A percentile compares a stretch with the other conserved stretches of the same genome.
phyloP scores from a whole-genome alignment of 2,113 vertebrate species.

The Athene cunicularia region DNA sequence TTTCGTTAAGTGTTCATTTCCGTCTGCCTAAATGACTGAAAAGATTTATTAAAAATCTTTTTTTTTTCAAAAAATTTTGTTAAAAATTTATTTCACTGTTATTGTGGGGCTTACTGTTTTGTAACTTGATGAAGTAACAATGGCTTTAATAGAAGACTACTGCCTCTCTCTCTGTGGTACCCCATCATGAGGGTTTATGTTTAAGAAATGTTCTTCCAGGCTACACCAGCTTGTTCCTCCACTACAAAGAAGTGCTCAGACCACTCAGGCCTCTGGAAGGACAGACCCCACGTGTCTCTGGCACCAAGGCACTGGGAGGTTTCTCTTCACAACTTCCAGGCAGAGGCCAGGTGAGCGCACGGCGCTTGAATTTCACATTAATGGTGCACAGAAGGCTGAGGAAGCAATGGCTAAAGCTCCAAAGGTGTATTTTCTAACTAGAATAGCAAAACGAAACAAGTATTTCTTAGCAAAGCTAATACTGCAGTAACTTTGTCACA shows the following conservation, averaged over 20 bases:
- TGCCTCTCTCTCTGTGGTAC: not conserved
- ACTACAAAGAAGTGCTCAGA: not conserved
- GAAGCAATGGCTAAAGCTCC: not conserved
- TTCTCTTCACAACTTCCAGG: not conserved
- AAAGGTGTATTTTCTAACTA: conserved; percentile 13
- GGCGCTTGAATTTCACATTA: fast-evolving
- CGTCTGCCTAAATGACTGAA: not conserved
- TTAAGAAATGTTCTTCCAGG: not conserved
- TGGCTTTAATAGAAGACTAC: not conserved
- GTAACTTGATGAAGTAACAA: not conserved
- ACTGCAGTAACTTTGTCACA: conserved; percentile 87
- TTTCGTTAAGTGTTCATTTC: not conserved
- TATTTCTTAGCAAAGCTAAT: conserved; percentile 88
- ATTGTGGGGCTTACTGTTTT: not conserved
- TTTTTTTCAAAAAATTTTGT: too few relatives aligned
- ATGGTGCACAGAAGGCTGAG: not conserved
- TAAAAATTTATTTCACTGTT: not conserved
- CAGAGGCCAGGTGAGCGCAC: not conserved
- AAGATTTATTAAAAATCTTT: too few relatives aligned
- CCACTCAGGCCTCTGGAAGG: fast-evolving
- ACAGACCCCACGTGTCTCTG: fast-evolving
- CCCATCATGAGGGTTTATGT: too few relatives aligned
- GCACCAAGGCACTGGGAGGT: fast-evolving
- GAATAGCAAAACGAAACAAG: conserved; percentile 84
- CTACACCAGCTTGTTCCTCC: not conserved